A percentile compares a stretch with the other conserved stretches of the same genome.
These are phyloP conservation scores for Palythoa caribaeorum DNA, from an alignment of 92 coral and sea anemone genomes.

Conservation along the genomic window DNA sequence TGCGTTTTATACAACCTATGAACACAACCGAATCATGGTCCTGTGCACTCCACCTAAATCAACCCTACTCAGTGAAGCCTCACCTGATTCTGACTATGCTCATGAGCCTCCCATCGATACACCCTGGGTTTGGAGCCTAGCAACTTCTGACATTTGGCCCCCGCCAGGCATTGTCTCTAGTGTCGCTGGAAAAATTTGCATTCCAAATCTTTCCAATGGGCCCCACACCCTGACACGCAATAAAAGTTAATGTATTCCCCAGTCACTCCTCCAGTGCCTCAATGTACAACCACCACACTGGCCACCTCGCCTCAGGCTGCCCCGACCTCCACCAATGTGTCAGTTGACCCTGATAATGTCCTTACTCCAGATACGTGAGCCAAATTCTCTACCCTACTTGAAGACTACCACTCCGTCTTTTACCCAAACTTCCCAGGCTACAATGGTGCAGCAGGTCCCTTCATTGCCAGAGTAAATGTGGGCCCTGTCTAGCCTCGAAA, in stretches of 20 bases:
- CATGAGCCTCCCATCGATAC: conserved; percentile 74
- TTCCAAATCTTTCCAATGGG: conserved; percentile 61
- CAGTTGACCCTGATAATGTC: conserved; percentile 60
- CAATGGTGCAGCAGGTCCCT: conserved; percentile 37
- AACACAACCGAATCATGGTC: conserved; percentile 57
- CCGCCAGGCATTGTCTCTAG: conserved; percentile 51
- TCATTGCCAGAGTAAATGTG: conserved; percentile 61
- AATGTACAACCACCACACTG: neutral
- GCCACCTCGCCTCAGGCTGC: conserved; percentile 6
- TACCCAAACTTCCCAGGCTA: conserved; percentile 45
- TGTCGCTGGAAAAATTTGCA: conserved; percentile 66
- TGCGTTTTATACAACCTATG: neutral
- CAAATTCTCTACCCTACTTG: conserved; percentile 41
- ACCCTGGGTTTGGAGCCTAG: conserved; percentile 38
- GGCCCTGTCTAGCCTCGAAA: conserved; percentile 67
- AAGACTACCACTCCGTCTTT: conserved; percentile 44
- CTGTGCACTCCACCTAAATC: conserved; percentile 62
- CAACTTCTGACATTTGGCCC: conserved; percentile 58
- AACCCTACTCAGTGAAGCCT: conserved; percentile 62
- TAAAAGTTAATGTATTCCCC: conserved; percentile 62
- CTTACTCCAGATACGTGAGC: conserved; percentile 35
- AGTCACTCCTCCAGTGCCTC: conserved; percentile 20
- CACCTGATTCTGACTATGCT: conserved; percentile 65
- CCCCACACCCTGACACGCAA: conserved; percentile 71
- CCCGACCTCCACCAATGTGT: conserved; percentile 29